Percentiles rank a stretch among this genome's conserved stretches.
These are phyloP conservation scores for Druceiella hillmani DNA, from an alignment of 2,888 invertebrate species.

Conservation along the genomic window DNA sequence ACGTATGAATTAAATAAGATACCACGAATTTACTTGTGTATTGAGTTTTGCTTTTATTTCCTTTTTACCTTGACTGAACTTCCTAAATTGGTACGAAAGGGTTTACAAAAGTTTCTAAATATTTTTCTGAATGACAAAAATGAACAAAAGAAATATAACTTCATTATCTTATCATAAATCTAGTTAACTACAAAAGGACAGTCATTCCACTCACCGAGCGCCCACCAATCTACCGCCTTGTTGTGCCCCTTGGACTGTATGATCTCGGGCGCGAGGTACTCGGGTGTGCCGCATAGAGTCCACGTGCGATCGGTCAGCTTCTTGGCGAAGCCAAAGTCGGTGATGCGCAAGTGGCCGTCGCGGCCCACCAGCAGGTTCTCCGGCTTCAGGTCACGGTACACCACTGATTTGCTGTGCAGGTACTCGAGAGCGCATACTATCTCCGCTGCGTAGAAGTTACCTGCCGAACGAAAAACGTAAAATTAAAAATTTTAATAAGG, in stretches of 20 bases:
- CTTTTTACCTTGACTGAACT: no score
- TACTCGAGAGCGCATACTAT: slow-evolving; percentile 92
- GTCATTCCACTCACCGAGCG: slow-evolving; percentile 74
- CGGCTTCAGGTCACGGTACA: slow-evolving; percentile 86
- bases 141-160: no score
- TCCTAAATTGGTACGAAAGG: no score
- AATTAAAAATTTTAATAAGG: no score
- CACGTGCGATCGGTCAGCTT: slow-evolving; percentile 91
- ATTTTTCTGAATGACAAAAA: no score
- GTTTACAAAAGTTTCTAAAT: no score
- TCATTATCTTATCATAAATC: no score
- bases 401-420: slow-evolving; percentile 82
- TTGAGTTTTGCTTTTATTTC: no score
- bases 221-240: slow-evolving; percentile 99
- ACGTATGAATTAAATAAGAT: no score
- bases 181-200: no score
- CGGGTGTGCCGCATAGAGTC: slow-evolving; percentile 96
- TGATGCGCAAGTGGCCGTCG: slow-evolving; percentile 94
- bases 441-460: slow-evolving; percentile 92
- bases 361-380: slow-evolving; percentile 90
- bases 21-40: no score
- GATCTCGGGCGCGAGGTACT: slow-evolving; percentile 95
- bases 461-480: no score
- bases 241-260: slow-evolving; percentile 98
- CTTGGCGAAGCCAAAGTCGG: slow-evolving; percentile 98